Evolutionary conservation across 2,888 invertebrate genomes (phyloP).

Genomic region (Ophioninae sp.): DNA sequence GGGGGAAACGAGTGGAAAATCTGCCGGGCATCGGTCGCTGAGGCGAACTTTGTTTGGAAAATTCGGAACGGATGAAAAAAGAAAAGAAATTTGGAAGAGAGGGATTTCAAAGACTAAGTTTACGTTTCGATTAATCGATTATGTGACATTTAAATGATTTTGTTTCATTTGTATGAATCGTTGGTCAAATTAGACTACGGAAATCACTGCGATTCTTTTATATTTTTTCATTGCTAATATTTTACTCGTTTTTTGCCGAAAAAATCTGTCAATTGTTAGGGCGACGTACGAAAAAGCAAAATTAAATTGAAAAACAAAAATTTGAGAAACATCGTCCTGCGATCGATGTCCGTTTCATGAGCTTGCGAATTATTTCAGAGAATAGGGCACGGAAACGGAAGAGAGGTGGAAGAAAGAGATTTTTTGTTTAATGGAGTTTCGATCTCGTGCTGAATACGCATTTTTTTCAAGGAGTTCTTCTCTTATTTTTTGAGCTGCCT

Average conservation of each 20-base stretch:
- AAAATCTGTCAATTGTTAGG: not conserved
- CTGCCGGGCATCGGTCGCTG: no score
- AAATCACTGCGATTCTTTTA: no score
- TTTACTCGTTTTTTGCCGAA: no score
- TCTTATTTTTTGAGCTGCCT: constrained; percentile 28
- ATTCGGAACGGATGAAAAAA: no score
- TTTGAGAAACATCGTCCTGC: constrained; percentile 30
- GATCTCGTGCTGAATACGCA: constrained; percentile 67
- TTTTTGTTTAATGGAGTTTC: constrained; percentile 71
- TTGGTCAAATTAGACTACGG: no score
- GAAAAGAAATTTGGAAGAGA: not conserved
- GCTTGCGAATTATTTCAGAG: constrained; percentile 59
- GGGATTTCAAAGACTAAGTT: not conserved
- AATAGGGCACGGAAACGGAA: not conserved
- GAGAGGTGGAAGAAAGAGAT: constrained; percentile 56
- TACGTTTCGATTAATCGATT: not conserved
- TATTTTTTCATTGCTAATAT: no score
- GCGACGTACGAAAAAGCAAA: not conserved
- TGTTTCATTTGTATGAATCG: no score
- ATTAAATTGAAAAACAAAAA: constrained; percentile 9
- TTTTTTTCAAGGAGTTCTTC: constrained; percentile 60
- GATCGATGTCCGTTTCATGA: constrained; percentile 26
- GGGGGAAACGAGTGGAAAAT: not conserved
- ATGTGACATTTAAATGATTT: no score
- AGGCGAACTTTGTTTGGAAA: no score